These are phyloP conservation scores for Strix occidentalis DNA, from an alignment of 2,797 vertebrate species.

Conservation along the genomic window DNA sequence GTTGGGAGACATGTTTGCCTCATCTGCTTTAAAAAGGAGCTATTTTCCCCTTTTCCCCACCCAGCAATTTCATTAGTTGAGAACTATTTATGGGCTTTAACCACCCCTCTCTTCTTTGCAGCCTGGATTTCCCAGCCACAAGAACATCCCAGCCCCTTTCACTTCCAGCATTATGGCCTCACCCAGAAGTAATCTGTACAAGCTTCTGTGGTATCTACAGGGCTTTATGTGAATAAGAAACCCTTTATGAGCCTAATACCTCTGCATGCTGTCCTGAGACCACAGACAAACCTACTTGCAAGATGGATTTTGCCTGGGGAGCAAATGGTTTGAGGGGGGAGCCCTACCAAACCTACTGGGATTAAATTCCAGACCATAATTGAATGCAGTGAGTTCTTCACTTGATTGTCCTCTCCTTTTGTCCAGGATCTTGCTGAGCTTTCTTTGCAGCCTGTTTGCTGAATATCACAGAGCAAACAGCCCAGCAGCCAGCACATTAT, in stretches of 20 bases:
- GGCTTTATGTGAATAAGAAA: not conserved
- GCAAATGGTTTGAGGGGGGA: not conserved
- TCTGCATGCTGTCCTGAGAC: not conserved
- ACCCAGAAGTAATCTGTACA: slow-evolving; percentile 33
- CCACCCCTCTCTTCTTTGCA: slow-evolving; percentile 13
- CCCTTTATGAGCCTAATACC: slow-evolving; percentile 8
- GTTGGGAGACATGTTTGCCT: slow-evolving; percentile 3
- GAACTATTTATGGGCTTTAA: slow-evolving; percentile 57
- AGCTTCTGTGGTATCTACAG: not conserved
- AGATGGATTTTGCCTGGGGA: not conserved
- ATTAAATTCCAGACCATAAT: not conserved
- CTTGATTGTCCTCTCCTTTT: not conserved
- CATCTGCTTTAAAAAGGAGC: slow-evolving; percentile 44
- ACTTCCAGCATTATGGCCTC: slow-evolving; percentile 3
- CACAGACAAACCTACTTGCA: not conserved
- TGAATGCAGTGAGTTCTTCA: not conserved
- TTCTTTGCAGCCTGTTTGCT: not conserved
- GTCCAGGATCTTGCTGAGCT: not conserved
- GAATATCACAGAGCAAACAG: not conserved
- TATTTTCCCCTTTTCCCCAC: slow-evolving; percentile 16
- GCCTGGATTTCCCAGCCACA: not conserved
- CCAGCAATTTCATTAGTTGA: slow-evolving; percentile 49
- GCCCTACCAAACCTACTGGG: not conserved
- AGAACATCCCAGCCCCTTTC: slow-evolving; percentile 12
- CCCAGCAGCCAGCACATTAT: not conserved